Evolutionary conservation across 1,140 invertebrate genomes (phyloP).

Genomic region (Luehdorfia chinensis): DNA sequence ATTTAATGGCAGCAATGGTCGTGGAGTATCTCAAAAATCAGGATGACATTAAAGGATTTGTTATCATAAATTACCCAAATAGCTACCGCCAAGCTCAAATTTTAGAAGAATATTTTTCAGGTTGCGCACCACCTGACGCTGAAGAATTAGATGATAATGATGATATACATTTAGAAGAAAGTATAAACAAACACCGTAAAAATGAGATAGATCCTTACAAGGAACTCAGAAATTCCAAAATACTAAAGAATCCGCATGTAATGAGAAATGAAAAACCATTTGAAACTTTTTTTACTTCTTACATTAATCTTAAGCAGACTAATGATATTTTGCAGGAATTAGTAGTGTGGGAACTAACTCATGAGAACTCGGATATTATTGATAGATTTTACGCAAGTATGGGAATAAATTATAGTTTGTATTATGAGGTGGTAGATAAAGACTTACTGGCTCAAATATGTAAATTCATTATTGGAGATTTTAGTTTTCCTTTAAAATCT

Average conservation of each 20-base stretch:
- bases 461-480: constrained; percentile 78
- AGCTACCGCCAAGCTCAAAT: constrained; percentile 77
- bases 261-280: constrained; percentile 45
- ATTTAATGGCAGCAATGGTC: constrained; percentile 76
- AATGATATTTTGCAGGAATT: constrained; percentile 63
- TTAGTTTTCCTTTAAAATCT: constrained; percentile 57
- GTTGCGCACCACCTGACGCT: constrained; percentile 47
- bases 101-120: constrained; percentile 76
- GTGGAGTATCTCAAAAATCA: constrained; percentile 79
- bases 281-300: constrained; percentile 77
- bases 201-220: constrained; percentile 55
- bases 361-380: constrained; percentile 69
- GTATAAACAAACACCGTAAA: constrained; percentile 54
- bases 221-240: constrained; percentile 58
- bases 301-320: constrained; percentile 71
- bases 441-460: constrained; percentile 74
- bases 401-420: constrained; percentile 77
- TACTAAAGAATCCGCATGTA: constrained; percentile 69
- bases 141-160: constrained; percentile 46
- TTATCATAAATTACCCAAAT: constrained; percentile 80
- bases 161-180: constrained; percentile 71
- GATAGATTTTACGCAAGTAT: constrained; percentile 78
- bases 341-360: constrained; percentile 59
- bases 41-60: constrained; percentile 76
- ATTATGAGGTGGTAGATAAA: constrained; percentile 76